Percentiles rank a stretch among this genome's conserved stretches.
phyloP scores from a whole-genome alignment of 2,113 vertebrate species.

The Periophthalmus modestus region DNA sequence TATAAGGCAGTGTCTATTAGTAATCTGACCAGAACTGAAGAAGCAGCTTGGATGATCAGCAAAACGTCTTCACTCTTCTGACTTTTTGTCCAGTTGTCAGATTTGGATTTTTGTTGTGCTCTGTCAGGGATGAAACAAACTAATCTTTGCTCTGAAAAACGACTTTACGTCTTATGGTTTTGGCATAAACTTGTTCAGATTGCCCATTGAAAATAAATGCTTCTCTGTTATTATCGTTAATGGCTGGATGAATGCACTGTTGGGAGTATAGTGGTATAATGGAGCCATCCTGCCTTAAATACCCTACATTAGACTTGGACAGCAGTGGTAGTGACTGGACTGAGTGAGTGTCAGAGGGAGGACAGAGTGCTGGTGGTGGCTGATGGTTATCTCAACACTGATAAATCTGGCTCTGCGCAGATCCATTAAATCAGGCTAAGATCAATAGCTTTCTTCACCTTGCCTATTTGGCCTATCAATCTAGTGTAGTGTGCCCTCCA shows the following conservation, averaged over 20 bases:
- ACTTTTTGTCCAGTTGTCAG: too few species aligned
- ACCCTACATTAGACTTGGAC: background rate
- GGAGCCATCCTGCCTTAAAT: background rate
- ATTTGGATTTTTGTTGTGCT: too few species aligned
- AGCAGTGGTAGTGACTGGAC: background rate
- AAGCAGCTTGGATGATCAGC: too few species aligned
- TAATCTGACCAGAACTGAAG: too few species aligned
- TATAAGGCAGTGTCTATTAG: too few species aligned
- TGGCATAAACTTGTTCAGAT: too few species aligned
- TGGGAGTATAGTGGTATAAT: background rate
- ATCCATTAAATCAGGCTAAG: slow-evolving; percentile 17
- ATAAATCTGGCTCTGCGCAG: slow-evolving; percentile 9
- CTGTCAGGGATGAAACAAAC: too few species aligned
- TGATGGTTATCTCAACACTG: slow-evolving; percentile 9
- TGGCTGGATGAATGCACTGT: background rate
- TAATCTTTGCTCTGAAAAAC: too few species aligned
- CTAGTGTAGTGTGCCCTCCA: slow-evolving; percentile 5
- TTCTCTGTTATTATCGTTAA: too few species aligned
- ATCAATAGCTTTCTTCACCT: slow-evolving; percentile 28
- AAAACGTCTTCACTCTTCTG: too few species aligned
- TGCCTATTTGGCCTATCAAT: slow-evolving; percentile 23
- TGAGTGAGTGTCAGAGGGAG: slow-evolving; percentile 1
- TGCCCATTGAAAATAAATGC: too few species aligned
- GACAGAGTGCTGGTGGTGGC: slow-evolving; percentile 25
- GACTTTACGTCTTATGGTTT: too few species aligned